Conservation (phyloP, 2,888 invertebrate species). For the Epinotia bilunana region DNA sequence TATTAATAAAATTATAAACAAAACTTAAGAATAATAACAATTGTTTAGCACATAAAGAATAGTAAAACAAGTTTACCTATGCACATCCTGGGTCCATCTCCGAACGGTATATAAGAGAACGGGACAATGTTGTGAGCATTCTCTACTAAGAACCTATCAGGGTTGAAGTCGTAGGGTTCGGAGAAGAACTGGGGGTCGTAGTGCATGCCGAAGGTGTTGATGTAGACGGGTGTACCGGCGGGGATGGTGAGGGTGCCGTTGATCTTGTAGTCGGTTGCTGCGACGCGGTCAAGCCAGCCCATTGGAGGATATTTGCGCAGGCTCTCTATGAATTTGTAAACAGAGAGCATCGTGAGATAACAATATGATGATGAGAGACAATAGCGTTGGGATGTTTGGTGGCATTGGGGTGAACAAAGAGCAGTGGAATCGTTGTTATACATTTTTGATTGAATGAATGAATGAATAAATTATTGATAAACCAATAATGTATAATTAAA, state of each 20-base stretch:
- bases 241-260: slow-evolving; percentile 60
- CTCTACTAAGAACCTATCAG: slow-evolving; percentile 46
- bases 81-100: slow-evolving; percentile 47
- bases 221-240: slow-evolving; percentile 60
- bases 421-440: no score
- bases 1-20: no score
- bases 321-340: slow-evolving; percentile 55
- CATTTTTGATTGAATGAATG: no score
- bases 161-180: slow-evolving; percentile 43
- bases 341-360: not conserved
- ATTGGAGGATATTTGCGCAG: slow-evolving; percentile 62
- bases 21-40: no score
- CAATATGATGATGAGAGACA: no score
- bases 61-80: slow-evolving; percentile 36
- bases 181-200: slow-evolving; percentile 47
- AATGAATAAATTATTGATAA: no score
- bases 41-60: not conserved
- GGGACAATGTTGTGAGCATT: slow-evolving; percentile 41
- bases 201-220: slow-evolving; percentile 61
- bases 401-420: no score
- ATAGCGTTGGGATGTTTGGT: no score
- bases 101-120: slow-evolving; percentile 48
- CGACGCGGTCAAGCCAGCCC: slow-evolving; percentile 64
- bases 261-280: slow-evolving; percentile 56
- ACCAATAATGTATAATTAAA: no score